A percentile compares a stretch with the other conserved stretches of the same genome.
Conservation (phyloP, 1,140 invertebrate species). For the Scaptomyza graminum region DNA sequence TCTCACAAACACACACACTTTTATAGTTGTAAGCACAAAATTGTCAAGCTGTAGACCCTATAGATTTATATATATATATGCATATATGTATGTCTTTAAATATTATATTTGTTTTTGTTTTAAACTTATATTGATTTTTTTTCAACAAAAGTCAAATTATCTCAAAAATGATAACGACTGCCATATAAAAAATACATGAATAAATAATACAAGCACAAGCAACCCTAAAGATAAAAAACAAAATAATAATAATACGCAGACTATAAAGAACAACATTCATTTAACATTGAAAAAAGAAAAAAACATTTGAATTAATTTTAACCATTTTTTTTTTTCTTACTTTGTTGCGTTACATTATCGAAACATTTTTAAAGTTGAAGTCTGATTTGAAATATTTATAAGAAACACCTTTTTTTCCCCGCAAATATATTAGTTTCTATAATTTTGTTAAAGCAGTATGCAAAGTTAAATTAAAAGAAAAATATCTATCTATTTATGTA, state of each 20-base stretch:
- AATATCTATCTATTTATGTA: slow-evolving; percentile 16
- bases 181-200: slow-evolving; percentile 66
- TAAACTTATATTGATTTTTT: slow-evolving; percentile 54
- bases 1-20: slow-evolving; percentile 11
- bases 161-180: slow-evolving; percentile 76
- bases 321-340: slow-evolving; percentile 1
- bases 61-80: slow-evolving; percentile 19
- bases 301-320: slow-evolving; percentile 2
- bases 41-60: slow-evolving; percentile 31
- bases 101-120: slow-evolving; percentile 46
- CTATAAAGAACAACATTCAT: too few species aligned
- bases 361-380: slow-evolving; percentile 11
- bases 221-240: slow-evolving; percentile 25
- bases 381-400: slow-evolving; percentile 28
- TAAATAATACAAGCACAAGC: slow-evolving; percentile 14
- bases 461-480: slow-evolving; percentile 12
- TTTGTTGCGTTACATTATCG: slow-evolving; percentile 20
- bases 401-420: background rate
- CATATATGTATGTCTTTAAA: background rate
- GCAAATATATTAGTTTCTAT: slow-evolving; percentile 12
- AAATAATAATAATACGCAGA: background rate
- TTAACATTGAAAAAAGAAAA: background rate
- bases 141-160: slow-evolving; percentile 67
- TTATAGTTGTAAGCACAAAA: slow-evolving; percentile 26
- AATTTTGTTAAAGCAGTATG: slow-evolving; percentile 15